Evolutionary conservation across 2,113 vertebrate species (phyloP).

Genomic region (Maccullochella peelii): DNA sequence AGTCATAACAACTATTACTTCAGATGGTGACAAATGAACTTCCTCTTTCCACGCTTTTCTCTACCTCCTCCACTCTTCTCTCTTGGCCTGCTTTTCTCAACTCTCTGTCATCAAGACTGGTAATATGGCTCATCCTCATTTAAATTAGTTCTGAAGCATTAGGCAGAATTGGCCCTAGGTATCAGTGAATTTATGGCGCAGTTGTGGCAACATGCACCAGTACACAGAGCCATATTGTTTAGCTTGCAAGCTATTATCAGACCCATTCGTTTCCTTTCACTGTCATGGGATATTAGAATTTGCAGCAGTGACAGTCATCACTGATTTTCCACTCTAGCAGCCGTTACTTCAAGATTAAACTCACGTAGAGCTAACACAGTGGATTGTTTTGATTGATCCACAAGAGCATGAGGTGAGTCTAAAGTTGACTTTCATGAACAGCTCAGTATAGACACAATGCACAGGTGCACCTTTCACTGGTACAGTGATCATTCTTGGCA

Average conservation of each 20-base stretch:
- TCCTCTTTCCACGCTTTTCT: neutral
- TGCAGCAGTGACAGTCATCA: conserved; percentile 18
- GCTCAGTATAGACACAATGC: neutral
- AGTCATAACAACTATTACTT: neutral
- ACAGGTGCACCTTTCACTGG: conserved; percentile 19
- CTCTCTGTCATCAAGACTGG: conserved; percentile 9
- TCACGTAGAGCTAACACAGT: neutral
- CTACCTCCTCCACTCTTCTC: neutral
- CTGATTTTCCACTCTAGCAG: conserved; percentile 45
- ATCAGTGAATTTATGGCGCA: conserved; percentile 47
- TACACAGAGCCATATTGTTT: conserved; percentile 47
- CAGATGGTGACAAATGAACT: neutral
- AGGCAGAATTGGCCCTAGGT: conserved; percentile 58
- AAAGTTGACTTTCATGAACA: neutral
- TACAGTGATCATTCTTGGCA: conserved; percentile 45
- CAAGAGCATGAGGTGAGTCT: neutral
- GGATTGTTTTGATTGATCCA: conserved; percentile 4
- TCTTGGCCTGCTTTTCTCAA: neutral
- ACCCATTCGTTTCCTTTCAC: conserved; percentile 34
- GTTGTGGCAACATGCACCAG: conserved; percentile 57
- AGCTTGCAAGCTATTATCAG: conserved; percentile 47
- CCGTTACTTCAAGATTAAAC: conserved; percentile 24
- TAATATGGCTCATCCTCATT: conserved; percentile 60
- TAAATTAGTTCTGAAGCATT: conserved; percentile 75
- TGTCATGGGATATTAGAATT: conserved; percentile 31